These are phyloP conservation scores for Acleris laterana DNA, from an alignment of 2,888 invertebrate species.

Conservation along the genomic window DNA sequence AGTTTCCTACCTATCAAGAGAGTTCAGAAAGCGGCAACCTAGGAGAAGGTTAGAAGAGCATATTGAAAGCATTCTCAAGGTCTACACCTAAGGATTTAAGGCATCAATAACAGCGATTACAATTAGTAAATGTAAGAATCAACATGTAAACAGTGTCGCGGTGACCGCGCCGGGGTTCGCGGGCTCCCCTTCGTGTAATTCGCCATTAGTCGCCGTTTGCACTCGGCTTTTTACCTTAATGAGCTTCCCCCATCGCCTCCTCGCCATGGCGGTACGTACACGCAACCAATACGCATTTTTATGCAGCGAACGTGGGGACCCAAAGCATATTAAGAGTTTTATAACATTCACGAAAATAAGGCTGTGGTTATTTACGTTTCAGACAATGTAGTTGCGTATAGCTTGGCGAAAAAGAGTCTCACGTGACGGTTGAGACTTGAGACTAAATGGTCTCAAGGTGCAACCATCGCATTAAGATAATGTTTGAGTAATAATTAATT, in stretches of 20 bases:
- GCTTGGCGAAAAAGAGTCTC: neutral
- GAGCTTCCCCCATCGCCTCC: constrained; percentile 73
- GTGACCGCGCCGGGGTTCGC: constrained; percentile 46
- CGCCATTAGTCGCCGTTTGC: constrained; percentile 83
- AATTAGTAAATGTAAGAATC: constrained; percentile 30
- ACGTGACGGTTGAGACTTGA: too few relatives aligned
- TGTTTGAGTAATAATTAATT: too few relatives aligned
- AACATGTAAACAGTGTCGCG: constrained; percentile 39
- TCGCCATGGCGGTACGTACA: constrained; percentile 60
- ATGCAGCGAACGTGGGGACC: constrained; percentile 64
- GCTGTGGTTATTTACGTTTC: constrained; percentile 15
- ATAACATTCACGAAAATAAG: constrained; percentile 32
- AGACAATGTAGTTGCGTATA: neutral
- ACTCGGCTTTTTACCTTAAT: constrained; percentile 84
- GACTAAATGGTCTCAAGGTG: too few relatives aligned
- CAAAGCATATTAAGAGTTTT: constrained; percentile 44
- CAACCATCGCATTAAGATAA: too few relatives aligned
- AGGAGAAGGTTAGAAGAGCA: too few relatives aligned
- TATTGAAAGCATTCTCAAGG: too few relatives aligned
- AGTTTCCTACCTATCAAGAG: too few relatives aligned
- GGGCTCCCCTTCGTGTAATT: constrained; percentile 82
- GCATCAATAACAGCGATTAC: constrained; percentile 3
- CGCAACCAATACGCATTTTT: constrained; percentile 77
- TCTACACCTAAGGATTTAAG: neutral
- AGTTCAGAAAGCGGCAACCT: too few relatives aligned